These are phyloP conservation scores for Drosophila albomicans DNA, from an alignment of 1,140 invertebrate genomes.

Conservation along the genomic window DNA sequence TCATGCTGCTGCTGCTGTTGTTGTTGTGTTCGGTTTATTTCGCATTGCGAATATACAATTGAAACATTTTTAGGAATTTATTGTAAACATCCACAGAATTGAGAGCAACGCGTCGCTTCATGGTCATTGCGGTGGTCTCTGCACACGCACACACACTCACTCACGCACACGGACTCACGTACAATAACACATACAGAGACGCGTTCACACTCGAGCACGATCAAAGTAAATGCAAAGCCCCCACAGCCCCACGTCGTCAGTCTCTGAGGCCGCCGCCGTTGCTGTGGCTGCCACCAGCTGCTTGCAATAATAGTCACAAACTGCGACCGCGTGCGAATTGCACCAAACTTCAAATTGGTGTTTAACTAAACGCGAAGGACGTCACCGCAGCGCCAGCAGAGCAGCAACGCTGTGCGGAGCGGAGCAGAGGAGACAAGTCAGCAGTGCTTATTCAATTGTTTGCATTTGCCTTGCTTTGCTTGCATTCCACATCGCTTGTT, in stretches of 20 bases:
- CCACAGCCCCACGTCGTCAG: constrained; percentile 43
- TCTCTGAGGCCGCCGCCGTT: constrained; percentile 8
- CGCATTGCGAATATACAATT: constrained; percentile 43
- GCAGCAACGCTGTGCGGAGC: constrained; percentile 19
- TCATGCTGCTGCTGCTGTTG: constrained; percentile 17
- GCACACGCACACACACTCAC: constrained; percentile 15
- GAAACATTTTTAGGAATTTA: constrained; percentile 54
- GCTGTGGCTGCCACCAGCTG: constrained; percentile 24
- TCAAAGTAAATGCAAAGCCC: constrained; percentile 38
- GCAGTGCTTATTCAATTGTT: constrained; percentile 70
- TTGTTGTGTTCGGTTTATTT: constrained; percentile 33
- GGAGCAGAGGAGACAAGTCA: neutral
- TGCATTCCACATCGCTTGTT: constrained; percentile 48
- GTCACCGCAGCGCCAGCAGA: constrained; percentile 23
- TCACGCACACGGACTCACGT: neutral
- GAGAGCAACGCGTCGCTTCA: constrained; percentile 67
- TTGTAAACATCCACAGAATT: constrained; percentile 74
- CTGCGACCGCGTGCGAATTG: constrained; percentile 28
- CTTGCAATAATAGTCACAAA: constrained; percentile 37
- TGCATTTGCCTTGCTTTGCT: constrained; percentile 60
- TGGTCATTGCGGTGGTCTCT: constrained; percentile 64
- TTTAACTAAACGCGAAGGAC: constrained; percentile 29
- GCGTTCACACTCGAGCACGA: constrained; percentile 35
- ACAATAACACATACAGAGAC: neutral
- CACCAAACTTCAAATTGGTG: constrained; percentile 18